Evolutionary conservation across 2,888 invertebrate species (phyloP).

Genomic region (Camptogramma bilineatum): DNA sequence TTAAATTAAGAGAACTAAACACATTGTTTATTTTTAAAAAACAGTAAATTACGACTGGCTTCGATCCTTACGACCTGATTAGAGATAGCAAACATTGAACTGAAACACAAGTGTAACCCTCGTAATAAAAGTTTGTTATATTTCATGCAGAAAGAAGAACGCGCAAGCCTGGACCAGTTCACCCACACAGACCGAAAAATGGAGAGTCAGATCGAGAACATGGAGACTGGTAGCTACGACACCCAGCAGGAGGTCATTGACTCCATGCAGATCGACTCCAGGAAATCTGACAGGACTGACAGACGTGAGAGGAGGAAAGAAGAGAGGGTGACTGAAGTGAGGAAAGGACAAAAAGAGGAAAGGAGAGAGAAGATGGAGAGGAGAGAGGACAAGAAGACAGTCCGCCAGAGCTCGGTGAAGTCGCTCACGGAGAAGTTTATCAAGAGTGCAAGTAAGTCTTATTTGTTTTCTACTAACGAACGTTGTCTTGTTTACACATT

Average conservation of each 20-base stretch:
- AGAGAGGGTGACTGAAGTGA: constrained; percentile 52
- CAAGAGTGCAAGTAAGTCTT: constrained; percentile 85
- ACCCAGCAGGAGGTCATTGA: constrained; percentile 33
- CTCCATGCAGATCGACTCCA: constrained; percentile 38
- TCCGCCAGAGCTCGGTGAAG: constrained; percentile 90
- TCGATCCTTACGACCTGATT: too few relatives aligned
- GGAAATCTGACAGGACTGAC: constrained; percentile 35
- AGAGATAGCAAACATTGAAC: too few relatives aligned
- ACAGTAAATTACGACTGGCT: too few relatives aligned
- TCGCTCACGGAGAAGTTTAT: constrained; percentile 92
- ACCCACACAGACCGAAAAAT: constrained; percentile 67
- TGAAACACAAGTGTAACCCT: too few relatives aligned
- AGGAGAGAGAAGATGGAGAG: constrained; percentile 53
- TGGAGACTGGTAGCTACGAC: constrained; percentile 52
- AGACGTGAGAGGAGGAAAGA: constrained; percentile 40
- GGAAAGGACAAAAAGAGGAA: constrained; percentile 46
- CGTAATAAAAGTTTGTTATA: background rate
- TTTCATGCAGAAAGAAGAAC: constrained; percentile 69
- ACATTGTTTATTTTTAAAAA: too few relatives aligned
- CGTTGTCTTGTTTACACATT: too few relatives aligned
- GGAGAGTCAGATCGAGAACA: constrained; percentile 26
- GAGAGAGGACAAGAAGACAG: constrained; percentile 75
- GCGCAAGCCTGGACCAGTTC: constrained; percentile 74
- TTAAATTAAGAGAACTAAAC: too few relatives aligned
- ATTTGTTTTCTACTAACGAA: background rate